phyloP scores from a whole-genome alignment of 1,140 invertebrate species.

The Colletes latitarsis region DNA sequence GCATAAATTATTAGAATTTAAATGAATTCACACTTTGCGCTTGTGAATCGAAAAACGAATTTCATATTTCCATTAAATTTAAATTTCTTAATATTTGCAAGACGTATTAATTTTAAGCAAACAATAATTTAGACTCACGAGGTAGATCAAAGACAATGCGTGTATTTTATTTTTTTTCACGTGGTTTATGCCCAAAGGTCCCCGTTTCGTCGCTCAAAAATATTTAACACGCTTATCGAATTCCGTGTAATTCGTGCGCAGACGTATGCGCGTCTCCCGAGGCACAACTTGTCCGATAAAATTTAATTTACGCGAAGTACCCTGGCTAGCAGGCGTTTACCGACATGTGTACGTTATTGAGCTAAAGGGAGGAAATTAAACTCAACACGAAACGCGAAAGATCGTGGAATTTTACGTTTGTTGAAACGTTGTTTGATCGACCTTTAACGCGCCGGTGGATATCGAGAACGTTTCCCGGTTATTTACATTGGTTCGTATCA shows the following conservation, averaged over 20 bases:
- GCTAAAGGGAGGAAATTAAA: slow-evolving; percentile 14
- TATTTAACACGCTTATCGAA: slow-evolving; percentile 35
- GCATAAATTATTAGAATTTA: neutral
- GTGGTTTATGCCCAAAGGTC: neutral
- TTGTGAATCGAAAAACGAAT: no score
- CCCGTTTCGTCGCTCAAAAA: slow-evolving; percentile 25
- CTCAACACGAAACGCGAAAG: neutral
- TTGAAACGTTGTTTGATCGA: slow-evolving; percentile 31
- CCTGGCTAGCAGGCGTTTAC: slow-evolving; percentile 8
- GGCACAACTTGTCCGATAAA: slow-evolving; percentile 55
- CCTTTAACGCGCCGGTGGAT: neutral
- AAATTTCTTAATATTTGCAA: no score
- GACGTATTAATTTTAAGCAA: no score
- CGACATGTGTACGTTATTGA: slow-evolving; percentile 9
- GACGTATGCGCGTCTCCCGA: slow-evolving; percentile 8
- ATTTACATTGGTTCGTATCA: neutral
- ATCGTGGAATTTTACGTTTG: slow-evolving; percentile 3
- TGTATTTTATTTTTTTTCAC: neutral
- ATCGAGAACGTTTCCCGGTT: neutral
- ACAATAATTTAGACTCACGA: neutral
- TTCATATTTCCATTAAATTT: neutral
- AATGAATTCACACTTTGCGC: neutral
- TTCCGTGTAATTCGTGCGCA: slow-evolving; percentile 39
- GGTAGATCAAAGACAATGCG: neutral
- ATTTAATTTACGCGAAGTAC: slow-evolving; percentile 59